Percentiles rank a stretch among this genome's conserved stretches.
These are phyloP conservation scores for Drymodes brunneopygia DNA, from an alignment of 2,113 vertebrate species.

Conservation along the genomic window DNA sequence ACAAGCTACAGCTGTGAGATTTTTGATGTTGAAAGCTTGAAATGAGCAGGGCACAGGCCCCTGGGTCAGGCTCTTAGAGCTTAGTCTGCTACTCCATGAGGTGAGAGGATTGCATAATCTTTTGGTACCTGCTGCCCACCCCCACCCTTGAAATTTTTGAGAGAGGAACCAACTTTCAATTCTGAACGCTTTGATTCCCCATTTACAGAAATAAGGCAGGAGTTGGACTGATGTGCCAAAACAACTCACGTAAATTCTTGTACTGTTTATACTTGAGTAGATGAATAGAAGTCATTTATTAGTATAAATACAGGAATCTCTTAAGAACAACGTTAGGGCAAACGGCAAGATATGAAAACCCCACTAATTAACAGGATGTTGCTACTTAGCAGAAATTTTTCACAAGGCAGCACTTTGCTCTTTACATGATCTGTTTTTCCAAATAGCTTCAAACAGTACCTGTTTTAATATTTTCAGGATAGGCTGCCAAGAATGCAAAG, in stretches of 20 bases:
- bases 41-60: not conserved
- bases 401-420: not conserved
- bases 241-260: not conserved
- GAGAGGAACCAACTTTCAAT: not conserved
- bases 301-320: not conserved
- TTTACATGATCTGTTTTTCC: not conserved
- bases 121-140: not conserved
- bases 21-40: not conserved
- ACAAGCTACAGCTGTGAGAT: not conserved
- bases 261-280: not conserved
- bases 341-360: not conserved
- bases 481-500: not conserved
- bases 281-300: not conserved
- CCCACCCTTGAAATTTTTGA: not conserved
- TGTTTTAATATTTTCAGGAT: not conserved
- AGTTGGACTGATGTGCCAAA: not conserved
- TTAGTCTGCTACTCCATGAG: not conserved
- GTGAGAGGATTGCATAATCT: not conserved
- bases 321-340: not conserved
- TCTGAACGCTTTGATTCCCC: not conserved
- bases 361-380: not conserved
- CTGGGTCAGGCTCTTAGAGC: fast-evolving
- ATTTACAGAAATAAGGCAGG: not conserved
- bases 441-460: not conserved
- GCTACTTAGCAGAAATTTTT: not conserved